Base-by-base conservation (phyloP, 1,140 invertebrate genomes). In the Mycetomoellerius zeteki region DNA sequence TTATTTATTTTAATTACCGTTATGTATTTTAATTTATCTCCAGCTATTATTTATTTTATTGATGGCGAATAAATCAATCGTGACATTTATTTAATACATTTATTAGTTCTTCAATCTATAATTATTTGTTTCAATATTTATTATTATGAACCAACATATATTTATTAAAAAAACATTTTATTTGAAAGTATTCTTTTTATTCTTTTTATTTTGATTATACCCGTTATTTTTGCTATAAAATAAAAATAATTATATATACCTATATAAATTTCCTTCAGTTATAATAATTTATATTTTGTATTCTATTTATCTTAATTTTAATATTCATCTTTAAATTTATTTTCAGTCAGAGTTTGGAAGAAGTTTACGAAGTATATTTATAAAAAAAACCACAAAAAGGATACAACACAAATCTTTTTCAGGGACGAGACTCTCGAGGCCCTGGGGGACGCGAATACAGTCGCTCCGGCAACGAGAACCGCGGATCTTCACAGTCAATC, bases 401-500 rank as follows among this genome's bases (percentile, higher is more conserved):
- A 27, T 50, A 50, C 62, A 73, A 73, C 47, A n/a, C n/a, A n/a
- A n/a, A n/a, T 43, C 78, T 89, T 65, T 93, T 93, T n/a, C 94
- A 97, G 99, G 58, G 98, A 99, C 94, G 98, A 99, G 94, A 98
- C 99, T 0, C 95, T 99, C 60, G 98, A 99, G 93, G 98, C 99
- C 2, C 95, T 99, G 1, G 98, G 98, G 56, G 99, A 99, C 94
- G 99, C 98, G 2, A 97, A 98, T 94, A 98, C 98, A 43, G 98
- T 99, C 1, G 98, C 99, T 4, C 99, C 99, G 0, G 97, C 99
- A 27, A 97, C 99, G 8, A 97, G 98, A 93, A 99, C 98, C 0
- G 98, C 98, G 0, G 98, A 99, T 94, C 97, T 98, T 69, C 99
- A 99, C 95, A 98, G 99, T 24, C 97, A 98, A 60, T 96, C 97